Base-by-base conservation (phyloP, 2,113 vertebrate genomes). In the Nothocercus nigrocapillus region DNA sequence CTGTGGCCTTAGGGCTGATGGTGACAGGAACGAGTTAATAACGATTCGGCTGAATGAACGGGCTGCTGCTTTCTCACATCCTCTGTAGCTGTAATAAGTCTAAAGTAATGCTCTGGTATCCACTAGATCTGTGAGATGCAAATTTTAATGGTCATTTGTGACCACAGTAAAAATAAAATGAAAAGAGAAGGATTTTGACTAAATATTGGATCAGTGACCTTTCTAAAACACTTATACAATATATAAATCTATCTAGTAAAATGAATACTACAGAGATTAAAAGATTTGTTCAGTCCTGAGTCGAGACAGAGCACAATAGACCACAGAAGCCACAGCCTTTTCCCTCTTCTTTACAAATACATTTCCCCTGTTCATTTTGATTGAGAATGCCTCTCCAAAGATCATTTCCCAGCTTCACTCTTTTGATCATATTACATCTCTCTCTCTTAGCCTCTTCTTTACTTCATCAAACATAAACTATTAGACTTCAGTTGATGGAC, bases 401-500 rank as follows among this genome's bases (percentile, higher is more conserved):
- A 85, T 53, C 9, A 47, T 80, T 93, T 82, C 72, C 36, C 67
- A 88, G 0, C 67, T 40, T 85, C 53, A 25, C 32, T 92, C n/a
- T 95, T 92, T 94, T 74, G 80, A 81, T 72, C 58, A 21, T 51
- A n/a, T 86, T 85, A 59, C 64, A 54, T 11, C 22, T 87, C 24
- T 6, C 34, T 69, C 45, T 79, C 76, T 85, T 89, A 77, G 24
- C 68, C 56, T 82, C 9, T 1, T 22, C 51, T 87, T 67, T 91
- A 66, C 66, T 36, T 82, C 32, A 0, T 75, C 92, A 93, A 93
- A 86, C 42, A 44, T 59, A 74, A 77, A 25, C 18, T 73, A 83
- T 4, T 30, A 93, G 79, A 21, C 64, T 96, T 86, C 21, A 63
- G 77, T 92, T 94, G 9, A 1, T 86, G 86, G 75, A 36, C 40